These are phyloP conservation scores for Agonopterix alstromeriana DNA, from an alignment of 2,888 invertebrate species.

Conservation along the genomic window DNA sequence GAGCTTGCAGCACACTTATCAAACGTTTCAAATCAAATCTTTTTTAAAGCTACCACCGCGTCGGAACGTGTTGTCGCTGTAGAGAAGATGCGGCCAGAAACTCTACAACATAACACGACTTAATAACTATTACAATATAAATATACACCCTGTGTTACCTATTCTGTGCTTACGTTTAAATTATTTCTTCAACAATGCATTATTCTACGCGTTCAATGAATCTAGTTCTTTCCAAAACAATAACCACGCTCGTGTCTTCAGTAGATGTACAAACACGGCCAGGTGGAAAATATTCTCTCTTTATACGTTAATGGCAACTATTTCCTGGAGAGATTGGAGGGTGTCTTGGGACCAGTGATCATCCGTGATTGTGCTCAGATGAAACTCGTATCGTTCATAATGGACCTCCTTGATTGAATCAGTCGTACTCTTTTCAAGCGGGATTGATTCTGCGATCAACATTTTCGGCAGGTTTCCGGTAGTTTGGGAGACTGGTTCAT, in stretches of 20 bases:
- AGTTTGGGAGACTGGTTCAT: neutral
- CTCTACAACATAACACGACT: too few relatives aligned
- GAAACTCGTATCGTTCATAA: slow-evolving; percentile 46
- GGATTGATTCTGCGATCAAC: slow-evolving; percentile 46
- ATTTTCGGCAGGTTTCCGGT: slow-evolving; percentile 24
- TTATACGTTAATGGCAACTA: slow-evolving; percentile 52
- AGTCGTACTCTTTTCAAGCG: slow-evolving; percentile 45
- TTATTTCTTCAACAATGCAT: too few relatives aligned
- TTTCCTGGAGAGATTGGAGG: slow-evolving; percentile 25
- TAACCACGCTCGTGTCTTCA: slow-evolving; percentile 26
- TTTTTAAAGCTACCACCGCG: too few relatives aligned
- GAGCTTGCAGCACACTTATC: too few relatives aligned
- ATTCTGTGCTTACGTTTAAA: too few relatives aligned
- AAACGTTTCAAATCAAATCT: too few relatives aligned
- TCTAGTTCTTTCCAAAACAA: slow-evolving; percentile 28
- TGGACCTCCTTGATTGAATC: slow-evolving; percentile 57
- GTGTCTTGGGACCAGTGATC: slow-evolving; percentile 27
- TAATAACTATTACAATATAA: too few relatives aligned
- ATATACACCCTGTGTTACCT: too few relatives aligned
- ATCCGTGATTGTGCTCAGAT: slow-evolving; percentile 44
- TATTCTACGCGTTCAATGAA: too few relatives aligned
- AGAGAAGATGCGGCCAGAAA: too few relatives aligned
- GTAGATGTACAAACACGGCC: slow-evolving; percentile 14
- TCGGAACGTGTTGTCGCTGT: too few relatives aligned
- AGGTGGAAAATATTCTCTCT: slow-evolving; percentile 50